Conservation (phyloP, 2,888 invertebrate genomes). For the Mimumesa dahlbomi region DNA sequence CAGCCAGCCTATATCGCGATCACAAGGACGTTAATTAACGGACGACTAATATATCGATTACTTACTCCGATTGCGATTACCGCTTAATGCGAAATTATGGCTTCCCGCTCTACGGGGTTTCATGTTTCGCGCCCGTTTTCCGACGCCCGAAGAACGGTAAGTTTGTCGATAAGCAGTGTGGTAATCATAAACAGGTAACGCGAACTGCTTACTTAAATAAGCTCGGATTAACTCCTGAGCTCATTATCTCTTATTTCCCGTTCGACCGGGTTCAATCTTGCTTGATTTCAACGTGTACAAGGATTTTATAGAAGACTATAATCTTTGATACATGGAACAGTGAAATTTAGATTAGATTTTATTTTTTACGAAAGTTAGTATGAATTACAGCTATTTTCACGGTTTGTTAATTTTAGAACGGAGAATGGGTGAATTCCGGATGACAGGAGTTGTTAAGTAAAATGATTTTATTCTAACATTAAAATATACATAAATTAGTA, state of each 20-base stretch:
- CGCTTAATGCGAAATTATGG: slow-evolving; percentile 70
- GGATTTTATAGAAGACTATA: no score
- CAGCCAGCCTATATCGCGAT: slow-evolving; percentile 65
- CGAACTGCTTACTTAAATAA: slow-evolving; percentile 13
- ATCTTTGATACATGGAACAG: no score
- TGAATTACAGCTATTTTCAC: no score
- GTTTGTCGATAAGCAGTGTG: slow-evolving; percentile 51
- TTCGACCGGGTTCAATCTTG: not conserved
- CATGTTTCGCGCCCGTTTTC: slow-evolving; percentile 54
- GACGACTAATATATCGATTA: slow-evolving; percentile 74
- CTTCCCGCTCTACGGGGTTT: slow-evolving; percentile 57
- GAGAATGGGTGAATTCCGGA: no score
- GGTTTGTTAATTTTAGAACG: no score
- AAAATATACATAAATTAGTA: no score
- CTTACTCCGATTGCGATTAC: slow-evolving; percentile 68
- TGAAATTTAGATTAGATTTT: no score
- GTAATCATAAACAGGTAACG: slow-evolving; percentile 53
- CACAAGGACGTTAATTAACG: slow-evolving; percentile 72
- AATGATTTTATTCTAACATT: no score
- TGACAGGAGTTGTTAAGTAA: no score
- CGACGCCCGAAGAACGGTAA: slow-evolving; percentile 51
- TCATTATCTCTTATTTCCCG: slow-evolving; percentile 8
- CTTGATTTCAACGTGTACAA: no score
- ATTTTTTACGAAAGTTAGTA: no score
- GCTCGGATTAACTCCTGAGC: slow-evolving; percentile 17